phyloP scores from a whole-genome alignment of 2,888 invertebrate genomes.

The Nomada ferruginata region DNA sequence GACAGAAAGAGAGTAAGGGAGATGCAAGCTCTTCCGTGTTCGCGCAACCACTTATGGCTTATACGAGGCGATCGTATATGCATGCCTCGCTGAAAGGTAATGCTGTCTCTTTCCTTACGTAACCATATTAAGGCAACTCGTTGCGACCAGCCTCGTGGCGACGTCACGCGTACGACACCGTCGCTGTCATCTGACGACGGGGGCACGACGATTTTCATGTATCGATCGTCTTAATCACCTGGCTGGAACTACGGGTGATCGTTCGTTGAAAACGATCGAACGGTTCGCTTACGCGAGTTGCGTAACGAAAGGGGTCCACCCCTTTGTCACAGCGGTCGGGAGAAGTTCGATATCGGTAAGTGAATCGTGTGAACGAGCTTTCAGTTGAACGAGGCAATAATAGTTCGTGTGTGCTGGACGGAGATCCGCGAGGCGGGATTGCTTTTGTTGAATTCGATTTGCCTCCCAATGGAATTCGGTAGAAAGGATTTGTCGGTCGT shows the following conservation, averaged over 20 bases:
- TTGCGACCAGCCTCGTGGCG: constrained; percentile 43
- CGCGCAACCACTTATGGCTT: constrained; percentile 79
- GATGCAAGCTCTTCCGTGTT: constrained; percentile 80
- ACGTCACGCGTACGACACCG: background rate
- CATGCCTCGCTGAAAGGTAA: constrained; percentile 71
- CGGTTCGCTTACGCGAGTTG: constrained; percentile 17
- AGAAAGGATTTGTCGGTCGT: background rate
- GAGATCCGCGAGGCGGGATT: constrained; percentile 1
- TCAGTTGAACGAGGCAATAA: no score
- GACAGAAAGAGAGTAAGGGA: constrained; percentile 46
- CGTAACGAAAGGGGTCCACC: constrained; percentile 50
- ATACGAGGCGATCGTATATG: constrained; percentile 73
- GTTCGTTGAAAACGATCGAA: constrained; percentile 1
- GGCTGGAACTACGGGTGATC: background rate
- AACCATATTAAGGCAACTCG: constrained; percentile 76
- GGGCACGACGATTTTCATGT: constrained; percentile 35
- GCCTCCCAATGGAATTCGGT: no score
- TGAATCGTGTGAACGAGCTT: no score
- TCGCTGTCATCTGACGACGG: background rate
- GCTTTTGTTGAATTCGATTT: background rate
- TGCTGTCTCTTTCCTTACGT: constrained; percentile 72
- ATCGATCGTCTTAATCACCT: constrained; percentile 30
- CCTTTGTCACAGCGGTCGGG: no score
- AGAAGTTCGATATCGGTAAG: no score
- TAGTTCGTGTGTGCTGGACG: background rate